phyloP scores from a whole-genome alignment of 2,797 vertebrate genomes.

The Acanthornis magna region DNA sequence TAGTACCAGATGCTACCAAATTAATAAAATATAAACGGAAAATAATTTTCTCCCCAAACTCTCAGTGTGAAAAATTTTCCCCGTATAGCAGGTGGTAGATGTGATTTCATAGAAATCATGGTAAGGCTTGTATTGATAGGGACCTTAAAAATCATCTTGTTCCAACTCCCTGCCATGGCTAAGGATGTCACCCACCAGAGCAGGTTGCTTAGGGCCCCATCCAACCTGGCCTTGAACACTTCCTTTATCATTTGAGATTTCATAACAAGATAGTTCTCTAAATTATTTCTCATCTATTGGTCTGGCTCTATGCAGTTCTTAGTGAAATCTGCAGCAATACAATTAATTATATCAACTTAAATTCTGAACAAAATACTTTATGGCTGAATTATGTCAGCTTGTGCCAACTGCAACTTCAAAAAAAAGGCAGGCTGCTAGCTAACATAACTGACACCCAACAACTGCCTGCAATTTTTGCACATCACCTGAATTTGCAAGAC shows the following conservation, averaged over 20 bases:
- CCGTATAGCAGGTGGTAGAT: neutral
- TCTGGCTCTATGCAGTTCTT: neutral
- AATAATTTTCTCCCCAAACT: neutral
- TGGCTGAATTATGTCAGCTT: neutral
- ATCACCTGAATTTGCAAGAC: conserved; percentile 49
- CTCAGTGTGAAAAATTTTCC: neutral
- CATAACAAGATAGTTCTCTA: neutral
- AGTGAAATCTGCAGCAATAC: neutral
- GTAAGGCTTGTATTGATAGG: neutral
- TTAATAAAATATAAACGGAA: neutral
- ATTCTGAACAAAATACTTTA: neutral
- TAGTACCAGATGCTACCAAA: neutral
- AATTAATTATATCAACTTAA: neutral
- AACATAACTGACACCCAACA: neutral
- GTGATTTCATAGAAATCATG: neutral
- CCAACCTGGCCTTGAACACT: neutral
- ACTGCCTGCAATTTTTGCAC: conserved; percentile 29
- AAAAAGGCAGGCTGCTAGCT: neutral
- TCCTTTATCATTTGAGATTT: neutral
- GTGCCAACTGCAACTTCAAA: neutral
- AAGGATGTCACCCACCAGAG: neutral
- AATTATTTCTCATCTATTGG: neutral
- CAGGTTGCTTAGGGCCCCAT: neutral
- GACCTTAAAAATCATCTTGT: neutral
- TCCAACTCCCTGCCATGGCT: neutral